Conservation (phyloP, 2,797 vertebrate species). For the Nothura maculosa region DNA sequence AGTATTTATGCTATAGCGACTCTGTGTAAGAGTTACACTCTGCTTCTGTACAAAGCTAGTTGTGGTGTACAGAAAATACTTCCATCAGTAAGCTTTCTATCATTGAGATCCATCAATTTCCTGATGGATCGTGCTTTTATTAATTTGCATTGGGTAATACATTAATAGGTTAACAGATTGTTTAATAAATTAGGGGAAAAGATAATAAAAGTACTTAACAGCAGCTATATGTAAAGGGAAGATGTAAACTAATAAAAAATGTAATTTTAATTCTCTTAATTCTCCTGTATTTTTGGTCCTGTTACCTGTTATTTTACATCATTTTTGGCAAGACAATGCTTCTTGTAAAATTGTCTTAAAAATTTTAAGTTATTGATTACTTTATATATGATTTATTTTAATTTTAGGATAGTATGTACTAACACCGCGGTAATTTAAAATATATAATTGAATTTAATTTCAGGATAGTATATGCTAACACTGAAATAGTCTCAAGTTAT, state of each 20-base stretch:
- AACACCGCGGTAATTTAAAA: no score
- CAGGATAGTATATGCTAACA: neutral
- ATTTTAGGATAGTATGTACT: neutral
- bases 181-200: neutral
- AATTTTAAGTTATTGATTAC: neutral
- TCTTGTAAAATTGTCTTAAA: no score
- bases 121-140: neutral
- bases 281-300: neutral
- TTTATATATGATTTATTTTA: neutral
- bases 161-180: neutral
- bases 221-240: neutral
- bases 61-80: neutral
- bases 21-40: rapidly evolving
- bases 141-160: neutral
- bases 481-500: neutral
- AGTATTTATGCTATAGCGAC: neutral
- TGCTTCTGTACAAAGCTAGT: neutral
- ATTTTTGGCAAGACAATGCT: neutral
- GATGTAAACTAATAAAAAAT: neutral
- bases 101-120: neutral
- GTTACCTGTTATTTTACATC: neutral
- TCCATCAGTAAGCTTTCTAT: neutral
- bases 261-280: neutral
- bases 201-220: neutral
- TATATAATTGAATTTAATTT: neutral